Conservation (phyloP, 2,113 vertebrate genomes). For the Rhinolophus ferrumequinum region DNA sequence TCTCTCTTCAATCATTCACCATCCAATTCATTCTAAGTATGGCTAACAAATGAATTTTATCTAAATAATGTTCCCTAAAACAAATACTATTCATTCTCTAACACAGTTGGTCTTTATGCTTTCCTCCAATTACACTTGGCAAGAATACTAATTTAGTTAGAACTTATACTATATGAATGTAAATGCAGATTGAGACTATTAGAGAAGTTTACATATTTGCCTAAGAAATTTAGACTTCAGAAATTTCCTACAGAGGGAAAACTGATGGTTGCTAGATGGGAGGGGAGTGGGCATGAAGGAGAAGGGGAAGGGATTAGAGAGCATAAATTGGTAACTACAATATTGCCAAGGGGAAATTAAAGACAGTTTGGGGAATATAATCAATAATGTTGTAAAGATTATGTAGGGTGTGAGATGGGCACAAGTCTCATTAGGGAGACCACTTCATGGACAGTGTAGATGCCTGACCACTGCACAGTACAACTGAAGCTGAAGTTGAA, state of each 20-base stretch:
- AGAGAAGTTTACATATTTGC: neutral
- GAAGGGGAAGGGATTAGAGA: too few species aligned
- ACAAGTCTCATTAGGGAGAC: too few species aligned
- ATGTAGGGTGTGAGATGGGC: too few species aligned
- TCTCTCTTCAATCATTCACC: neutral
- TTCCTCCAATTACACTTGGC: neutral
- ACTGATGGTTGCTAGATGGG: too few species aligned
- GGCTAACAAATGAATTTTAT: neutral
- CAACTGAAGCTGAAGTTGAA: too few species aligned
- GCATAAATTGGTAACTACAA: too few species aligned
- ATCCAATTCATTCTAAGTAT: neutral
- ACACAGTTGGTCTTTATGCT: neutral
- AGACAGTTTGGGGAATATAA: too few species aligned
- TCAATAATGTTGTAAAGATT: too few species aligned
- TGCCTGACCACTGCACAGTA: too few species aligned
- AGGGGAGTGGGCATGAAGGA: too few species aligned
- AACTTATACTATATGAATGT: neutral
- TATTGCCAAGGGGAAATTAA: too few species aligned
- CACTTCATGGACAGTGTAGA: too few species aligned
- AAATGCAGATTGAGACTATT: neutral
- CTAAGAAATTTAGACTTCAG: neutral
- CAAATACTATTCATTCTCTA: neutral
- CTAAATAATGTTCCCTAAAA: neutral
- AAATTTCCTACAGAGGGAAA: neutral
- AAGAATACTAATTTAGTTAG: constrained; percentile 15